phyloP scores from a whole-genome alignment of 2,888 invertebrate genomes.

The Ochropleura plecta region DNA sequence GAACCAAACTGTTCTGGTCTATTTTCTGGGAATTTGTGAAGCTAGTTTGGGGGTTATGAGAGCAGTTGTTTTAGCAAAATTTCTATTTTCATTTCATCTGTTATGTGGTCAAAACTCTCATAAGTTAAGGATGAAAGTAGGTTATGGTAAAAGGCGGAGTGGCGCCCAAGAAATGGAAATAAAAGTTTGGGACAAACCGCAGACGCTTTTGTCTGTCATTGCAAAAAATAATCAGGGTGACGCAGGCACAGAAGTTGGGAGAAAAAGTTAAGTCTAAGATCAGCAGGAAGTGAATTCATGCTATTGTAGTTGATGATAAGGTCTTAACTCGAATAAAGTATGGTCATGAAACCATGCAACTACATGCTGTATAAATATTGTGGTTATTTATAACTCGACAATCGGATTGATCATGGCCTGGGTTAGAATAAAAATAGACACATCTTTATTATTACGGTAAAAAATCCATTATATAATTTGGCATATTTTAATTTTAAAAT shows the following conservation, averaged over 20 bases:
- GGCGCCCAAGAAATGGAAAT: not conserved
- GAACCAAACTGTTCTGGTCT: not conserved
- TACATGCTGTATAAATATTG: not conserved
- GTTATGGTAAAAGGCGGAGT: not conserved
- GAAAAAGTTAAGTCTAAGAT: not conserved
- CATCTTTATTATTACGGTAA: not conserved
- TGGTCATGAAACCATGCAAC: not conserved
- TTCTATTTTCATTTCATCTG: not conserved
- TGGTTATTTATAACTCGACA: not conserved
- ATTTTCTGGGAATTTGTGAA: conserved; percentile 21
- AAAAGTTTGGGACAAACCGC: not conserved
- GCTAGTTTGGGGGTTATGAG: not conserved
- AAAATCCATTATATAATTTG: not conserved
- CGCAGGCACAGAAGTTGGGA: not conserved
- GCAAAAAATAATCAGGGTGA: not conserved
- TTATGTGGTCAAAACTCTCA: not conserved
- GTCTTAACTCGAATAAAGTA: not conserved
- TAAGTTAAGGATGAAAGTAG: not conserved
- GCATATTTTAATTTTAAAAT: too few relatives aligned
- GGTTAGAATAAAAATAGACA: not conserved
- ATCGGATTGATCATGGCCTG: not conserved
- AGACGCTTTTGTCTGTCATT: not conserved
- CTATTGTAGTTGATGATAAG: not conserved
- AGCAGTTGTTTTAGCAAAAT: not conserved
- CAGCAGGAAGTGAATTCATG: fast-evolving